Conservation (phyloP, 1,140 invertebrate species). For the Ericerus pela region DNA sequence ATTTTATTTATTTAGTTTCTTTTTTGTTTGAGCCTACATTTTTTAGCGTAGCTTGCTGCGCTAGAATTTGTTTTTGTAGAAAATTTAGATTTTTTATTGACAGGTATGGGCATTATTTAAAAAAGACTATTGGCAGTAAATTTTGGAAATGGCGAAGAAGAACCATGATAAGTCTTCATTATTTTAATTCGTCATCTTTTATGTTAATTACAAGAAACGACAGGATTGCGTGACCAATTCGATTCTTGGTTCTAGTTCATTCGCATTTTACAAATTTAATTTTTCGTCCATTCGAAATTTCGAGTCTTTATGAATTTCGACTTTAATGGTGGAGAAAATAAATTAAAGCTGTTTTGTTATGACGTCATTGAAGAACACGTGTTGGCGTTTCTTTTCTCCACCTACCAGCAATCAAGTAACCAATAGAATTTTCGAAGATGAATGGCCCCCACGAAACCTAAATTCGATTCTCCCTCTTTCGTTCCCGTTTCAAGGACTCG, state of each 20-base stretch:
- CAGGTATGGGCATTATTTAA: no score
- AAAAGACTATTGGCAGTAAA: no score
- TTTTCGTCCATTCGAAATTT: no score
- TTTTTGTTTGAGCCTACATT: not conserved
- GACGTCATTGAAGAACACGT: slow-evolving; percentile 1
- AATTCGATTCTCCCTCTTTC: slow-evolving; percentile 1
- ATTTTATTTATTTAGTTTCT: not conserved
- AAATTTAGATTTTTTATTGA: not conserved
- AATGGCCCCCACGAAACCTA: slow-evolving; percentile 2
- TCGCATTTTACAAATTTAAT: not conserved
- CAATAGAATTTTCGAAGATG: not conserved
- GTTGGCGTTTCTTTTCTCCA: not conserved
- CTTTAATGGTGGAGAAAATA: no score
- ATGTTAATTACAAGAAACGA: no score
- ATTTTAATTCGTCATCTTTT: no score
- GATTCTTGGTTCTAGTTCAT: not conserved
- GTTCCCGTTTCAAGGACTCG: not conserved
- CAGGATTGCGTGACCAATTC: no score
- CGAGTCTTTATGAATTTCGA: no score
- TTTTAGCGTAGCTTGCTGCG: not conserved
- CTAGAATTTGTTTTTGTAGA: no score
- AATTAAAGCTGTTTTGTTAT: no score
- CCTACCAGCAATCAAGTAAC: not conserved
- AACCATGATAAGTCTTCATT: no score
- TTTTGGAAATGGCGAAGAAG: no score